phyloP scores from a whole-genome alignment of 92 coral and sea anemone genomes.

The Ricordea florida region DNA sequence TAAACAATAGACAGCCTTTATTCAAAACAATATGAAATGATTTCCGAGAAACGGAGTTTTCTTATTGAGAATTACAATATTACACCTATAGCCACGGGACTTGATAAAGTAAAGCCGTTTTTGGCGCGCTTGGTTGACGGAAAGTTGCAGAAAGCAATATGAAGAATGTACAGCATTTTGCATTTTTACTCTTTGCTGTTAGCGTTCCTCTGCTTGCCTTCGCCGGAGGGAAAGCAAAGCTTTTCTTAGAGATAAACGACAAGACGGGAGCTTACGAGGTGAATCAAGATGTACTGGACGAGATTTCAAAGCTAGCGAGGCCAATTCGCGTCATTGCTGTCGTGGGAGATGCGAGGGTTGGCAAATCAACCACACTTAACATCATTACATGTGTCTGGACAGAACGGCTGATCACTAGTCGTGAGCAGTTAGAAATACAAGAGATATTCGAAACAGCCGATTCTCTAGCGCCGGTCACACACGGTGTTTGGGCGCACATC shows the following conservation, averaged over 20 bases:
- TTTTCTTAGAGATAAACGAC: neutral
- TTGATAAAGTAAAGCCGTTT: no score
- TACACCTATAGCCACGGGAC: no score
- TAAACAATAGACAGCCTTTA: no score
- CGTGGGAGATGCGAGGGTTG: slow-evolving; percentile 64
- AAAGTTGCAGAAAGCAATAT: no score
- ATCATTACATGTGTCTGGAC: neutral
- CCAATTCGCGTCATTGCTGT: slow-evolving; percentile 46
- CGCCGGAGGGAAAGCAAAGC: slow-evolving; percentile 6
- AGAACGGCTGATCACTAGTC: neutral
- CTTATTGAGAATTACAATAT: no score
- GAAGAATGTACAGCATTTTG: no score
- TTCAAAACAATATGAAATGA: no score
- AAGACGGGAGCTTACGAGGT: neutral
- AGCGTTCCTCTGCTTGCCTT: no score
- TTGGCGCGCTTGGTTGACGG: no score
- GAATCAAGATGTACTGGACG: slow-evolving; percentile 8
- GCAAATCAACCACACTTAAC: slow-evolving; percentile 55
- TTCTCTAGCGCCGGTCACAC: slow-evolving; percentile 45
- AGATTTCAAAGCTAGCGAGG: slow-evolving; percentile 7
- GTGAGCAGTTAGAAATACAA: neutral
- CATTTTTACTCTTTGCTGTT: no score
- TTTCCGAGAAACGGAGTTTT: no score
- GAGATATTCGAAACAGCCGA: slow-evolving; percentile 62
- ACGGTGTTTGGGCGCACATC: slow-evolving; percentile 64